These are phyloP conservation scores for Phymorhynchus buccinoides DNA, from an alignment of 1,140 invertebrate species.

Conservation along the genomic window DNA sequence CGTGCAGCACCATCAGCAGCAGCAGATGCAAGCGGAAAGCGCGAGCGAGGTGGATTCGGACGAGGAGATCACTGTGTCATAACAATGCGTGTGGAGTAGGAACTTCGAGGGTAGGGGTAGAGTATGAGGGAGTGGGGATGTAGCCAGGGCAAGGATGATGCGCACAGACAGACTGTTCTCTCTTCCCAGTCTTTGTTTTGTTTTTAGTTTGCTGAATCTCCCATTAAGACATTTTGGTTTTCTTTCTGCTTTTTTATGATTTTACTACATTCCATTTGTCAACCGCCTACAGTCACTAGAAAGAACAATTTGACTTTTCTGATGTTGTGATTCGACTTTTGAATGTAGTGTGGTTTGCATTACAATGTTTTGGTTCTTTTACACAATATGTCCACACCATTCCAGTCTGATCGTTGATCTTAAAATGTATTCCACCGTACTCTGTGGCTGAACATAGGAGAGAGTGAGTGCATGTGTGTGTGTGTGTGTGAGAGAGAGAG, in stretches of 20 bases:
- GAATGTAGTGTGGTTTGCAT: too few species aligned
- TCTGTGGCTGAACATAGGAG: too few species aligned
- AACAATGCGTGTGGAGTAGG: neutral
- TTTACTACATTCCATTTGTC: too few species aligned
- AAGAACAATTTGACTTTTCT: too few species aligned
- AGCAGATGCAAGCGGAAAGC: constrained; percentile 26
- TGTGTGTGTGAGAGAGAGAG: too few species aligned
- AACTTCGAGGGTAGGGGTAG: neutral
- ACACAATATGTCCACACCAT: too few species aligned
- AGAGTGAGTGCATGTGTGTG: too few species aligned
- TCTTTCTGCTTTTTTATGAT: neutral
- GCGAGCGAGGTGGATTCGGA: constrained; percentile 55
- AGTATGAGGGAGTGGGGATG: neutral
- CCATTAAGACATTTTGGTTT: neutral
- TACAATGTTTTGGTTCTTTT: too few species aligned
- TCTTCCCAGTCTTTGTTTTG: neutral
- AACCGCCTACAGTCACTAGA: too few species aligned
- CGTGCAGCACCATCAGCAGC: constrained; percentile 23
- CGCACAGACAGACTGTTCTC: neutral
- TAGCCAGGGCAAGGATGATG: neutral
- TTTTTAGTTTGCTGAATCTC: neutral
- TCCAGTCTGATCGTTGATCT: too few species aligned
- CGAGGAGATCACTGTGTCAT: constrained; percentile 67
- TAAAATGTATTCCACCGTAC: too few species aligned
- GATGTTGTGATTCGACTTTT: too few species aligned